These are phyloP conservation scores for Vireo griseus DNA, from an alignment of 2,797 vertebrate genomes.

Conservation along the genomic window DNA sequence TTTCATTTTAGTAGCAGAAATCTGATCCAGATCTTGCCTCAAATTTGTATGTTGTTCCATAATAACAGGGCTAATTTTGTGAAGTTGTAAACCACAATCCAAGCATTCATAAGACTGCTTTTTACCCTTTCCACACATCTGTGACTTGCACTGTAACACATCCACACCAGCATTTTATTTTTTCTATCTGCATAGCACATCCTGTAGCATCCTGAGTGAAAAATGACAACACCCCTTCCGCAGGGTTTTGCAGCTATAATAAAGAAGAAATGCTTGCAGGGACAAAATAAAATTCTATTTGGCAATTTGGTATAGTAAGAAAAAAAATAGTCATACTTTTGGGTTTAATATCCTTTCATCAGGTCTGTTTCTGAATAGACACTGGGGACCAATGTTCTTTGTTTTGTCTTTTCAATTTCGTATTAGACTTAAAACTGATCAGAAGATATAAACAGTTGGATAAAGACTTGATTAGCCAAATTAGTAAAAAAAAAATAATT, in stretches of 20 bases:
- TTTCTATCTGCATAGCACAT: not conserved
- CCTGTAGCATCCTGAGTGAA: not conserved
- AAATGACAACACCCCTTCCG: not conserved
- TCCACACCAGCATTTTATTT: not conserved
- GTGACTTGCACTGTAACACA: not conserved
- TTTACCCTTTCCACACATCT: not conserved
- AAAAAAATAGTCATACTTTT: not conserved
- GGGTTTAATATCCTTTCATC: not conserved
- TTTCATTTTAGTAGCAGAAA: not conserved
- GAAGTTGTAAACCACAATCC: not conserved
- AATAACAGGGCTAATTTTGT: not conserved
- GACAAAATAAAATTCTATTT: not conserved
- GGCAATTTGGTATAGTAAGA: not conserved
- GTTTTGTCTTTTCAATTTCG: not conserved
- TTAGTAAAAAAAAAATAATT: not conserved
- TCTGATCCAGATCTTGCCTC: not conserved
- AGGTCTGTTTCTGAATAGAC: not conserved
- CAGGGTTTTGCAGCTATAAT: not conserved
- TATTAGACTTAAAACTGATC: not conserved
- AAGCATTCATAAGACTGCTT: not conserved
- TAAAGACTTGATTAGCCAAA: not conserved
- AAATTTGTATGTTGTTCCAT: not conserved
- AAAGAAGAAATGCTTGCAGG: not conserved
- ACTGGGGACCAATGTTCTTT: not conserved
- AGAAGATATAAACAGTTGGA: not conserved